A percentile compares a stretch with the other conserved stretches of the same genome.
Conservation (phyloP, 1,140 invertebrate genomes). For the Contarinia nasturtii region DNA sequence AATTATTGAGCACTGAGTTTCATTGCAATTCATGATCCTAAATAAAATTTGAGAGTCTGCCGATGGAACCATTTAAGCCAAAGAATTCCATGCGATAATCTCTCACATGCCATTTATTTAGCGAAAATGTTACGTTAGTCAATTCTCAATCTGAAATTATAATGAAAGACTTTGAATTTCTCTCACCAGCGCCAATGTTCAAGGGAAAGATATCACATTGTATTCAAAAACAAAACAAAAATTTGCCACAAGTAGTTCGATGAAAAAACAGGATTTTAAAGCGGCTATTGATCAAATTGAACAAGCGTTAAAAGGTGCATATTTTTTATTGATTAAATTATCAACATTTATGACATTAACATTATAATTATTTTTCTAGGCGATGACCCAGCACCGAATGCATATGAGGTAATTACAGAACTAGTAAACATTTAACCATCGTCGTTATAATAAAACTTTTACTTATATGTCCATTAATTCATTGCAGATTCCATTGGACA, state of each 20-base stretch:
- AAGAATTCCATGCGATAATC: background rate
- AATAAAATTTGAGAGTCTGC: background rate
- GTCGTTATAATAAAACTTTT: no score
- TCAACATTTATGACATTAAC: no score
- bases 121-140: background rate
- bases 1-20: no score
- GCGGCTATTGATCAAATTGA: slow-evolving; percentile 23
- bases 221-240: slow-evolving; percentile 17
- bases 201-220: slow-evolving; percentile 18
- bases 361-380: no score
- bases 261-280: slow-evolving; percentile 19
- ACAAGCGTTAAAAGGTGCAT: no score
- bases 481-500: no score
- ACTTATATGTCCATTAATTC: no score
- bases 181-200: slow-evolving; percentile 14
- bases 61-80: background rate
- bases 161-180: background rate
- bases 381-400: slow-evolving; percentile 17
- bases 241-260: slow-evolving; percentile 19
- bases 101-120: background rate
- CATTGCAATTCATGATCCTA: background rate
- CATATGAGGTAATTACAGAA: background rate
- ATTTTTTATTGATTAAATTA: no score
- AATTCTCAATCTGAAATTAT: background rate
- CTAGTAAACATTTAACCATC: no score